Base-by-base conservation (phyloP, 2,797 vertebrate species). In the Muscicapa striata region DNA sequence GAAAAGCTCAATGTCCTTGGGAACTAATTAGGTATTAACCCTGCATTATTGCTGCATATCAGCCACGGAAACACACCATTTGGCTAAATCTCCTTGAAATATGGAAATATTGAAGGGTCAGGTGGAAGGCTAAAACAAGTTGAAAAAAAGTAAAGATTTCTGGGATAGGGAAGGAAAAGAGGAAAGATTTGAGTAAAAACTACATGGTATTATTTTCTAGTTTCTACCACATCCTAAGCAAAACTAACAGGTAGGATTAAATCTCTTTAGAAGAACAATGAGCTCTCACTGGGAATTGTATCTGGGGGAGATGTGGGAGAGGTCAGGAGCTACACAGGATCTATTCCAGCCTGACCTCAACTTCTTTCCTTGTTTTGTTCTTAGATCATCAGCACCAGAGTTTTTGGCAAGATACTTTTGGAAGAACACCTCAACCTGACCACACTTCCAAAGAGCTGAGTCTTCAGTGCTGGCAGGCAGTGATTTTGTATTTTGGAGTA, bases 11-110 rank as follows among this genome's bases (percentile, higher is more conserved):
- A 94, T 95, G 97, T 95, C 94, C 94, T 96, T 91, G 22, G 97
- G 97, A 97, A 97, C 96, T 97, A 96, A 96, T 90, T 91, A 95
- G 95, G 96, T 82, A 96, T 97, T 98, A 97, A 97, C 97, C 97
- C 94, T 94, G 94, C 95, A 96, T 97, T 96, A 95, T 96, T 96
- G 93, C 94, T 89, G 43, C 89, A 27, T 92, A 91, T 94, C 94
- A 93, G 84, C 95, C 89, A 70, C 92, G 96, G 91, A 96, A 94
- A 85, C 72, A 94, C 36, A 81, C 93, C 89, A 86, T 85, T 92
- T 94, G 87, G 94, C 43, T 78, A 96, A 95, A 63, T 94, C 95
- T 93, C 96, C 94, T 96, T 96, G 96, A 97, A 96, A 97, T 90
- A 92, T 58, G 91, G 93, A 94, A 97, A 90, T 91, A 91, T 54